Percentiles rank a stretch among this genome's conserved stretches.
phyloP scores from a whole-genome alignment of 2,888 invertebrate genomes.

The Tiliacea citrago region DNA sequence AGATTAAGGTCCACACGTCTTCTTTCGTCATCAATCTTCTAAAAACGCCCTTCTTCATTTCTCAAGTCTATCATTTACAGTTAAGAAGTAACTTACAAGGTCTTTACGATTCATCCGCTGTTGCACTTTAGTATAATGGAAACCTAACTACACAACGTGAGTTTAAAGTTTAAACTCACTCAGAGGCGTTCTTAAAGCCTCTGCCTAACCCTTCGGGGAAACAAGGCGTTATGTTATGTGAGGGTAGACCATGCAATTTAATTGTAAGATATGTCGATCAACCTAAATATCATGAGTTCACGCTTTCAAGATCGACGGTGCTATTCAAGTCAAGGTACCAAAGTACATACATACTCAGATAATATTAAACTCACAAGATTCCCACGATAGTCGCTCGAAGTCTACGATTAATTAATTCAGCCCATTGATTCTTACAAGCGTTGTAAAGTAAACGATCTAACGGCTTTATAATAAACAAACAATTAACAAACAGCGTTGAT shows the following conservation, averaged over 20 bases:
- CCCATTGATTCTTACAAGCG: constrained; percentile 37
- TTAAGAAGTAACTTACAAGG: neutral
- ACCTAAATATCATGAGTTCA: constrained; percentile 42
- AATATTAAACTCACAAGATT: constrained; percentile 26
- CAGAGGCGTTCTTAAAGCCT: too few relatives aligned
- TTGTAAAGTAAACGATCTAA: constrained; percentile 50
- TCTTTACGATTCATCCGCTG: neutral
- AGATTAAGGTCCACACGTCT: neutral
- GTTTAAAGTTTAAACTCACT: too few relatives aligned
- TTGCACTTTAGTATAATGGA: neutral
- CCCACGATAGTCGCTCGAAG: constrained; percentile 45
- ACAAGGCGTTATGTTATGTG: too few relatives aligned
- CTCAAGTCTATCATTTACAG: neutral
- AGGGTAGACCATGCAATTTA: constrained; percentile 8
- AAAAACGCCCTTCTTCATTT: neutral
- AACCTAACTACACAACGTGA: neutral
- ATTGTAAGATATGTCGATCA: constrained; percentile 24
- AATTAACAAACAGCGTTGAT: constrained; percentile 46
- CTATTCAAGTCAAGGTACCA: constrained; percentile 36
- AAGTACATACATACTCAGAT: constrained; percentile 11
- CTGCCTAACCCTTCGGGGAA: too few relatives aligned
- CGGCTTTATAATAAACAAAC: constrained; percentile 52
- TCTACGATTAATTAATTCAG: constrained; percentile 44
- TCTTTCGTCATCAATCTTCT: neutral
- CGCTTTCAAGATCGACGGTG: constrained; percentile 15